Percentiles rank a stretch among this genome's conserved stretches.
phyloP scores from a whole-genome alignment of 2,797 vertebrate species.

The Thripadectes ignobilis region DNA sequence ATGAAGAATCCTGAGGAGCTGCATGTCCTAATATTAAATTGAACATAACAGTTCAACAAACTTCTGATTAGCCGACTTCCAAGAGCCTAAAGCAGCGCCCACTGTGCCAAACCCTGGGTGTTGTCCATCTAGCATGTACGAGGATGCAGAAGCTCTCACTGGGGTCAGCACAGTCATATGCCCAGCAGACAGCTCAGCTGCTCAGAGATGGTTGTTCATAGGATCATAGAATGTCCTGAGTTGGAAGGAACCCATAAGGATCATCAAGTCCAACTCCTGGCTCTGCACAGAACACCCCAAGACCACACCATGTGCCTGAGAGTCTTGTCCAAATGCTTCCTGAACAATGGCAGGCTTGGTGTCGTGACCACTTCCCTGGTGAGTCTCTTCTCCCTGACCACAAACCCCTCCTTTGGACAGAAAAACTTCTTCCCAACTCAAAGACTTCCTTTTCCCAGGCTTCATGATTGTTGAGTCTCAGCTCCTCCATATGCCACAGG shows the following conservation, averaged over 20 bases:
- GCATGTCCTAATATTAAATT: neutral
- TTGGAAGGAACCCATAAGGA: neutral
- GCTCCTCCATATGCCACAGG: neutral
- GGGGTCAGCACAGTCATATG: neutral
- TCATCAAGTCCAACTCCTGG: neutral
- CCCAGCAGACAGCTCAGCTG: neutral
- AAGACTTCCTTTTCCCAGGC: neutral
- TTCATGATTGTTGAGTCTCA: neutral
- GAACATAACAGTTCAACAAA: neutral
- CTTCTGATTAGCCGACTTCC: neutral
- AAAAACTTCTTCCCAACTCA: neutral
- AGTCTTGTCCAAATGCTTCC: neutral
- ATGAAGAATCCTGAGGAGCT: neutral
- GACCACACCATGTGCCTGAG: neutral
- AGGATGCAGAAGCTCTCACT: neutral
- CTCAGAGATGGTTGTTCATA: neutral
- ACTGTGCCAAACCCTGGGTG: neutral
- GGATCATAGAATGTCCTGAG: neutral
- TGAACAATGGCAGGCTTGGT: neutral
- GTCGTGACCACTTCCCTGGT: neutral
- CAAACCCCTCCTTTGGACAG: neutral
- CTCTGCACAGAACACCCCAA: neutral
- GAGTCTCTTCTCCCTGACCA: neutral
- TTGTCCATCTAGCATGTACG: fast-evolving
- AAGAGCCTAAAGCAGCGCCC: neutral